phyloP scores from a whole-genome alignment of 2,888 invertebrate genomes.

The Metalampra italica region DNA sequence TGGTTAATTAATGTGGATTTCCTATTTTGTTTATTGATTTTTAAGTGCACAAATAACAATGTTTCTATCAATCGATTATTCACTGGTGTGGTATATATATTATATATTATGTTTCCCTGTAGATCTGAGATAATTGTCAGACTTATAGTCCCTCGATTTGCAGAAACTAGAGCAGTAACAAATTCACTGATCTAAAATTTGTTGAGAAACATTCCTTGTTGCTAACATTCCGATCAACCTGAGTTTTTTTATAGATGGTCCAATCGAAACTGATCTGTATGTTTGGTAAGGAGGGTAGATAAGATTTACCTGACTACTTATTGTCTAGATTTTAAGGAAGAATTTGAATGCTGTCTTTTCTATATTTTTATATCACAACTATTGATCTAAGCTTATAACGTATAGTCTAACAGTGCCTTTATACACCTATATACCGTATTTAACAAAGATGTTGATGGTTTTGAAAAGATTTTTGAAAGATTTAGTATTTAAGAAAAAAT shows the following conservation, averaged over 20 bases:
- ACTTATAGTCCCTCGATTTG: no score
- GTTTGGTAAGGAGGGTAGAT: neutral
- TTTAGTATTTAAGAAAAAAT: conserved; percentile 12
- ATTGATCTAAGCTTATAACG: conserved; percentile 17
- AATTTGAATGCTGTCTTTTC: conserved; percentile 22
- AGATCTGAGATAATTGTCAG: no score
- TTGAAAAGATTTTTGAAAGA: conserved; percentile 37
- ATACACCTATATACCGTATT: conserved; percentile 10
- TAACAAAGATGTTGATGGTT: conserved; percentile 30
- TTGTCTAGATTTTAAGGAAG: neutral
- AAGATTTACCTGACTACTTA: neutral
- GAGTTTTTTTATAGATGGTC: neutral
- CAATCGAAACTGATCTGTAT: neutral
- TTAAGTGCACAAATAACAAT: neutral
- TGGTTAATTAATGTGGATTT: neutral
- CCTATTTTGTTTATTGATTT: neutral
- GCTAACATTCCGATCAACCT: neutral
- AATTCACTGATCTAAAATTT: no score
- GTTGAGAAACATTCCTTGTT: neutral
- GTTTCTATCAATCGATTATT: neutral
- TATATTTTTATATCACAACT: conserved; percentile 27
- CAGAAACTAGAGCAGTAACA: no score
- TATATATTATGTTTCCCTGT: neutral
- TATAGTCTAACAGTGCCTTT: conserved; percentile 36
- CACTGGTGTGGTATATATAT: neutral